Evolutionary conservation across 2,888 invertebrate genomes (phyloP).

Genomic region (Cataglyphis altisquamis): DNA sequence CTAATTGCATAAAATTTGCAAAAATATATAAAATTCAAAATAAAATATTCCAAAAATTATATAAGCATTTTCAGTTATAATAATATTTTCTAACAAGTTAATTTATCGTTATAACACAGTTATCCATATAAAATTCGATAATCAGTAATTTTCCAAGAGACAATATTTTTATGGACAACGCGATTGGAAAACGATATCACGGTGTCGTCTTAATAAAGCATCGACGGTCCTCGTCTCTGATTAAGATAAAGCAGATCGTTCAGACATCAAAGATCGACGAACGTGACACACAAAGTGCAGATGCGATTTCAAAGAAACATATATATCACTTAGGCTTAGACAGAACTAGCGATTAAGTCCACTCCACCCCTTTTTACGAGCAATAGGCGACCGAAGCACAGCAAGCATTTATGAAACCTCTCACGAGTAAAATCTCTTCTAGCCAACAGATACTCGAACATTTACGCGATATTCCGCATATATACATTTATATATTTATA

Average conservation of each 20-base stretch:
- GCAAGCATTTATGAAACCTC: constrained; percentile 81
- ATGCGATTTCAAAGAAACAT: constrained; percentile 76
- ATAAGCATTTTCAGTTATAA: not conserved
- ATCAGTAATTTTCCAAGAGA: not conserved
- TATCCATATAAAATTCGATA: not conserved
- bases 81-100: not conserved
- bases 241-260: constrained; percentile 19
- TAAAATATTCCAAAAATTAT: not conserved
- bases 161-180: not conserved
- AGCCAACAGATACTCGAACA: constrained; percentile 67
- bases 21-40: not conserved
- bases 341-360: constrained; percentile 80
- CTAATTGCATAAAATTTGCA: not conserved
- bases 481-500: constrained; percentile 57
- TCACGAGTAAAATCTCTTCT: constrained; percentile 76
- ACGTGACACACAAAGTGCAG: constrained; percentile 61
- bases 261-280: constrained; percentile 9
- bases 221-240: constrained; percentile 13
- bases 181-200: constrained; percentile 4
- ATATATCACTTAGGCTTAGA: constrained; percentile 78
- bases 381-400: constrained; percentile 82
- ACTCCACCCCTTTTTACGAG: constrained; percentile 77
- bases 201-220: constrained; percentile 12
- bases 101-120: not conserved
- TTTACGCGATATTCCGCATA: constrained; percentile 60